Conservation (phyloP, 2,113 vertebrate genomes). For the Alethe castanea region DNA sequence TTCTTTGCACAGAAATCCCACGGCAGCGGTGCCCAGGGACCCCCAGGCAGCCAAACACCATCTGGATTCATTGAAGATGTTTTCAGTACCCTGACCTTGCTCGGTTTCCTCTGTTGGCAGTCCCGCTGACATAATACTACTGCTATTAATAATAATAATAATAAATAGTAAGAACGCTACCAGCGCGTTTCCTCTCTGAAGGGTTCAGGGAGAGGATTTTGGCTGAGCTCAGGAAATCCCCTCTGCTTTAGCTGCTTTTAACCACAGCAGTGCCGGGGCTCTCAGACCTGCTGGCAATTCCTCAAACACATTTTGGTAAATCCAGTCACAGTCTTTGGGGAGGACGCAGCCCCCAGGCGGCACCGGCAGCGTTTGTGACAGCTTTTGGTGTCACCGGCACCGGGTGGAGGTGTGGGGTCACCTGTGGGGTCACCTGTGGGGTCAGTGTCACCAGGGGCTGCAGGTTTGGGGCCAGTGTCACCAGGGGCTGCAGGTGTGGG, state of each 20-base stretch:
- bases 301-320: too few relatives aligned
- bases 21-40: background rate
- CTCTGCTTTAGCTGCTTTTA: background rate
- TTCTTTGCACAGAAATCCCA: background rate
- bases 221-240: background rate
- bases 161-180: fast-evolving
- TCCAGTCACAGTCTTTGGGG: too few relatives aligned
- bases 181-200: fast-evolving
- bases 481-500: too few relatives aligned
- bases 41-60: background rate
- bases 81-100: background rate
- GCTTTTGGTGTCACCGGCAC: too few relatives aligned
- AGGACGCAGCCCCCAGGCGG: too few relatives aligned
- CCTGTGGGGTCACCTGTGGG: too few relatives aligned
- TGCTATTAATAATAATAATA: background rate
- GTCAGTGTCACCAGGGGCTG: too few relatives aligned
- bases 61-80: background rate
- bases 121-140: too few relatives aligned
- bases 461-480: too few relatives aligned
- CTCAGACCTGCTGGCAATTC: too few relatives aligned
- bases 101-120: background rate
- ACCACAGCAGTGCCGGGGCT: background rate
- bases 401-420: too few relatives aligned
- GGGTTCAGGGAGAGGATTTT: background rate
- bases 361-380: too few relatives aligned